These are phyloP conservation scores for Hydractinia symbiolongicarpus DNA, from an alignment of 30 jellyfish, hydroid and myxozoan genomes.

Conservation along the genomic window DNA sequence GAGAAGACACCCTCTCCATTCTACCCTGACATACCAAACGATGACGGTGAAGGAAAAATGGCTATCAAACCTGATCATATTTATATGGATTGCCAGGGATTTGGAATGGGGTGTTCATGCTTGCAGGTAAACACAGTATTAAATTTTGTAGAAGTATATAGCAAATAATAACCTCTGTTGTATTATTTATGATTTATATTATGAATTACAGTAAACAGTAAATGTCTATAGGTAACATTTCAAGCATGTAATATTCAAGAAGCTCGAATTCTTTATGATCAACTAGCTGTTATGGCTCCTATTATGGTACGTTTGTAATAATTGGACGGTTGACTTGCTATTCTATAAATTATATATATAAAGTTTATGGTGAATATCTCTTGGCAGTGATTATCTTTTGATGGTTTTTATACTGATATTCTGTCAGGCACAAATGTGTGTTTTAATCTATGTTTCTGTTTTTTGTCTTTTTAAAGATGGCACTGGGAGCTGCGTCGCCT, in stretches of 20 bases:
- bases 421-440: too few species aligned
- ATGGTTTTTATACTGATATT: too few species aligned
- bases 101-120: slow-evolving; percentile 99
- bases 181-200: too few species aligned
- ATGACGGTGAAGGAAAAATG: slow-evolving; percentile 84
- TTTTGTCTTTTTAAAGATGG: slow-evolving; percentile 46
- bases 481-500: slow-evolving; percentile 98
- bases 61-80: slow-evolving; percentile 85
- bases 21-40: slow-evolving; percentile 70
- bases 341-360: background rate
- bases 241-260: slow-evolving; percentile 98
- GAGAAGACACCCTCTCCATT: slow-evolving; percentile 85
- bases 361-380: background rate
- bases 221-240: slow-evolving; percentile 44
- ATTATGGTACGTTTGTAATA: slow-evolving; percentile 27
- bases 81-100: slow-evolving; percentile 97
- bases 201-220: background rate
- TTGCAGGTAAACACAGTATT: slow-evolving; percentile 59
- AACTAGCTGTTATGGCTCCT: slow-evolving; percentile 93
- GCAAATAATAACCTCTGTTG: too few species aligned
- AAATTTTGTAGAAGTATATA: background rate
- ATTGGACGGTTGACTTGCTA: background rate
- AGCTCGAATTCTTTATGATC: slow-evolving; percentile 89
- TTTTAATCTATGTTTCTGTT: background rate
- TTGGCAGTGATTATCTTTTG: too few species aligned